Conservation (phyloP, 2,113 vertebrate genomes). For the Arvicanthis niloticus region DNA sequence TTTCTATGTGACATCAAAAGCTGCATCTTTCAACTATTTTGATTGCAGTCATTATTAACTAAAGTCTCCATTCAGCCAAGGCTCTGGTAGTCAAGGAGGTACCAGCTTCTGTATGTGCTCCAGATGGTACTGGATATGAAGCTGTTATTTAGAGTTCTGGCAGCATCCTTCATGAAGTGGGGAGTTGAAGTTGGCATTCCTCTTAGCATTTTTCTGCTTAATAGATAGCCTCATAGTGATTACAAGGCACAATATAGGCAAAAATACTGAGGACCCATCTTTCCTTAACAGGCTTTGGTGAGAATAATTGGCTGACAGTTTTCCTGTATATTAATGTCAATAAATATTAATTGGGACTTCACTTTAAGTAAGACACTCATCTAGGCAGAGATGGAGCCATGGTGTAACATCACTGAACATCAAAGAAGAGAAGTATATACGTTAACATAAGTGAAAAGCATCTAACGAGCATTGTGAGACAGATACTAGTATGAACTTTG, state of each 20-base stretch:
- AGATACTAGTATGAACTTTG: not conserved
- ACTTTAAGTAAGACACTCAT: constrained; percentile 10
- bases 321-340: constrained; percentile 62
- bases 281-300: constrained; percentile 31
- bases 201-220: constrained; percentile 64
- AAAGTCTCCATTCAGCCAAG: constrained; percentile 41
- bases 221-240: constrained; percentile 67
- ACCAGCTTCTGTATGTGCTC: constrained; percentile 45
- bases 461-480: not conserved
- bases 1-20: constrained; percentile 51
- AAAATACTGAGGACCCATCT: constrained; percentile 24
- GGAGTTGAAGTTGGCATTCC: constrained; percentile 47
- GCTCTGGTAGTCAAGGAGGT: constrained; percentile 52
- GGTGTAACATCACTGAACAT: not conserved
- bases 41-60: constrained; percentile 38
- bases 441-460: not conserved
- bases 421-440: not conserved
- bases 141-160: constrained; percentile 69
- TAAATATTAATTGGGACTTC: constrained; percentile 49
- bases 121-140: constrained; percentile 66
- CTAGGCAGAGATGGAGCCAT: not conserved
- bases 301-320: constrained; percentile 57
- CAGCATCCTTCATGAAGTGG: constrained; percentile 60
- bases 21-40: constrained; percentile 48
- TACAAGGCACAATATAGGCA: constrained; percentile 62